A percentile compares a stretch with the other conserved stretches of the same genome.
phyloP scores from a whole-genome alignment of 2,797 vertebrate species.

The Centropyge bicolor region DNA sequence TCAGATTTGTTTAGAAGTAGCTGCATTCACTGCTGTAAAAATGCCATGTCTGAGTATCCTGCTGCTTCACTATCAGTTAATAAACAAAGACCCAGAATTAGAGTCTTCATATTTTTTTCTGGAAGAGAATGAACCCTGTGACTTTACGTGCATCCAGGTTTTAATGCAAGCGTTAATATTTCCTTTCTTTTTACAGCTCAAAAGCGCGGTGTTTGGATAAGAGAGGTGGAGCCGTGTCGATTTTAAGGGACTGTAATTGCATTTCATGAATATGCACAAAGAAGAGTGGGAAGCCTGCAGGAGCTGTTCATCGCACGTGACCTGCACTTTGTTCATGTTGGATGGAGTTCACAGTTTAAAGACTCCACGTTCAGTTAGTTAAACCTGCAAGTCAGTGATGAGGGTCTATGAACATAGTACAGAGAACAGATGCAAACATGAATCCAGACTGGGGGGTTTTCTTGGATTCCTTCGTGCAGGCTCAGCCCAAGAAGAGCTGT shows the following conservation, averaged over 20 bases:
- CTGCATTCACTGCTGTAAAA: slow-evolving; percentile 23
- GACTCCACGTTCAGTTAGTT: slow-evolving; percentile 19
- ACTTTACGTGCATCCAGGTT: slow-evolving; percentile 28
- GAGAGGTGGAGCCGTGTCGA: neutral
- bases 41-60: neutral
- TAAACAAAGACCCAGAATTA: slow-evolving; percentile 7
- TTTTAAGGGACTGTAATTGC: slow-evolving; percentile 1
- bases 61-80: neutral
- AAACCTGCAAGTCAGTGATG: neutral
- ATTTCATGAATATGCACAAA: neutral
- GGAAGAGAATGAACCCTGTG: neutral
- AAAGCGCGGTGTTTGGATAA: neutral
- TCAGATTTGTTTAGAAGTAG: slow-evolving; percentile 30
- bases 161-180: neutral
- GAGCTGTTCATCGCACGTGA: neutral
- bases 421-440: slow-evolving; percentile 2
- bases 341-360: slow-evolving; percentile 21
- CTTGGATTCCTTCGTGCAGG: neutral
- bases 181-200: neutral
- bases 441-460: neutral
- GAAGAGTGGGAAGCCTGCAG: neutral
- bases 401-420: slow-evolving; percentile 5
- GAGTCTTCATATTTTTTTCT: neutral
- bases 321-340: neutral
- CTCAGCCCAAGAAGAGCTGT: neutral